Base-by-base conservation (phyloP, 2,888 invertebrate species). In the Oligia fasciuncula region DNA sequence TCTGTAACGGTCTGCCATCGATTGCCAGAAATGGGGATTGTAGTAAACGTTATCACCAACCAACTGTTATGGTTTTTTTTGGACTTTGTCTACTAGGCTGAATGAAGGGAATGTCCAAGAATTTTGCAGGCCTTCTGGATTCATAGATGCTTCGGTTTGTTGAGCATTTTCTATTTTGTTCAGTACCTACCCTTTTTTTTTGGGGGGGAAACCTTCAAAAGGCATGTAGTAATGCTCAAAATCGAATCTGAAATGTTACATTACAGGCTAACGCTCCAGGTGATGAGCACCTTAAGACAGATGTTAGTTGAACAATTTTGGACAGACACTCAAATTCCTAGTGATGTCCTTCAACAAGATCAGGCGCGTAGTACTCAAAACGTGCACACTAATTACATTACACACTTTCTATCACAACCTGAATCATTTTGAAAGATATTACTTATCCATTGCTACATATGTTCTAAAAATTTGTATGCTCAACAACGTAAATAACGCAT, bases 11-110 rank as follows among this genome's bases (percentile, higher is more conserved):
- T 70, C 65, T 29, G 29, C 29, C 73, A 77, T 35, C 82, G 86
- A 80, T 89, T 82, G 68, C 62, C 68, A 75, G 65, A 69, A 82
- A 82, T 73, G 77, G 70, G 74, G 49, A 82, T 83, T 77, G 65
- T 46, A 67, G 75, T 85, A 74, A 85, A 87, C 5, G 76, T 80
- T 80, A 87, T 87, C 73, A 73, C 73, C 72, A 57, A 77, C 83
- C 51, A 86, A 83, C 46, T 51, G 83, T 73, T 77, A 73, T 77
- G 23, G 19, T 40, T 35, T 76, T 69, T 78, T 63, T 67, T 69
- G 2, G 23, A 35, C 46, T 29, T 14, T 51, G n/a, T 35, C 80
- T 60, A 63, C 80, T 60, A 63, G 73, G 14, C n/a, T 43, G 40
- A n/a, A 51, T 60, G 14, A 35, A n/a, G 1, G 57, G 29, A 5